Evolutionary conservation across 2,888 invertebrate species (phyloP), one percentile per base, ranked within the genome.

Genomic region (Zygaena filipendulae): DNA sequence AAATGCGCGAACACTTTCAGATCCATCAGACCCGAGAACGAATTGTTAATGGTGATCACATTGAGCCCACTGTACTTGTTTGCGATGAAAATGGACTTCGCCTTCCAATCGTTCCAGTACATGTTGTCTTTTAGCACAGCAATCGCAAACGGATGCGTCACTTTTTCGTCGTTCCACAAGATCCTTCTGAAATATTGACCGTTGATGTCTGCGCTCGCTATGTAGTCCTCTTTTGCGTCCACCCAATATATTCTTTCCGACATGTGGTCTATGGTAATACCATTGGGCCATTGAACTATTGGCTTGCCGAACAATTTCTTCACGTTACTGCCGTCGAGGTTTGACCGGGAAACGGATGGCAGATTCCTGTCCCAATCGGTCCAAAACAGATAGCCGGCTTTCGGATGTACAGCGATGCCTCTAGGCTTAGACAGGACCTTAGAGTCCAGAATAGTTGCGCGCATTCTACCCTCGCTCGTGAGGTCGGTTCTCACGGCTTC

Each of bases 51-150:
- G 0, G 81, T 79, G 7, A 75, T 62, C 8, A 88, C 75, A 13
- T 84, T 84, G 2, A 79, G 68, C 0, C 90, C 90, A 25, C 84
- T 83, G 51, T 90, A 87, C 56, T 93, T 94, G 47, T 92, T 90
- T 0, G 91, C 89, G 3, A 86, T 82, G 50, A 90, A 91, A 30
- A 94, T 88, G 13, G 87, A 85, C 33, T 88, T 87, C 25, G 85
- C 85, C 44, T 88, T 88, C 92, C 92, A 93, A 57, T 95, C 95
- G 49, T 94, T 91, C 94, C 94, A 95, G 51, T 90, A 94, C 82
- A 95, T 85, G 43, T 84, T 83, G 47, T 91, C 88, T 62, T 95
- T 95, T 49, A 91, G 87, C 0, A 95, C 87, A 0, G 89, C 91
- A 0, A 95, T 88, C 0, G 92, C 90, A 52, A 93, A 95, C 3